Evolutionary conservation across 2,113 vertebrate genomes (phyloP).

Genomic region (Oceanodroma tethys): DNA sequence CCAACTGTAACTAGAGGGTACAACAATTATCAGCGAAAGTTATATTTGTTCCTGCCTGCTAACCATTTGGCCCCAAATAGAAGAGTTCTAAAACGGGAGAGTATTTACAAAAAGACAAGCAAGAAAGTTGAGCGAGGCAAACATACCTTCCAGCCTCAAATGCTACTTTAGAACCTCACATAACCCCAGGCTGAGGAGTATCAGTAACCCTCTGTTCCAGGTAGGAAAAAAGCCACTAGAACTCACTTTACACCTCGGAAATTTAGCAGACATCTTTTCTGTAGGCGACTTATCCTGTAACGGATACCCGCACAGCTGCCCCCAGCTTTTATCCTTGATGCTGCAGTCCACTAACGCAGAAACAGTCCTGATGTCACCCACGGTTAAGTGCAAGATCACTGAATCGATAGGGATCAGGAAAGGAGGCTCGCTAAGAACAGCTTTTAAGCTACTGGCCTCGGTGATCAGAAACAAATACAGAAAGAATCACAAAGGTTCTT

Average conservation of each 20-base stretch:
- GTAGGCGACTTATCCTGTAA: not conserved
- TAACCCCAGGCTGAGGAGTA: not conserved
- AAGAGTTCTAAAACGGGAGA: not conserved
- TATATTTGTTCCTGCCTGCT: not conserved
- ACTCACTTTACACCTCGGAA: not conserved
- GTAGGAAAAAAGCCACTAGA: not conserved
- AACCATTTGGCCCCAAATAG: not conserved
- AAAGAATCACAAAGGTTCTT: not conserved
- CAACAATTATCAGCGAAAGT: not conserved
- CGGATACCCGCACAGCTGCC: not conserved
- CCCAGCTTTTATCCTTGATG: conserved; percentile 16
- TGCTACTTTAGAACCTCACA: not conserved
- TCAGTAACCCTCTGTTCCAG: not conserved
- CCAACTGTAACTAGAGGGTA: not conserved
- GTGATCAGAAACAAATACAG: not conserved
- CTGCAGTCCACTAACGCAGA: not conserved
- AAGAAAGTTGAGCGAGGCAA: not conserved
- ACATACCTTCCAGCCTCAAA: not conserved
- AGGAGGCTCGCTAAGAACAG: not conserved
- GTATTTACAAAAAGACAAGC: not conserved
- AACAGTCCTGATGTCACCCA: conserved; percentile 34
- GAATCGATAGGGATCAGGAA: not conserved
- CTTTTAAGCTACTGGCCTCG: not conserved
- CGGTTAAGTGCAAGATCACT: conserved; percentile 26
- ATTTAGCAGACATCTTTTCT: not conserved